Conservation (phyloP, 1,140 invertebrate genomes). For the Drosophila tsacasi region DNA sequence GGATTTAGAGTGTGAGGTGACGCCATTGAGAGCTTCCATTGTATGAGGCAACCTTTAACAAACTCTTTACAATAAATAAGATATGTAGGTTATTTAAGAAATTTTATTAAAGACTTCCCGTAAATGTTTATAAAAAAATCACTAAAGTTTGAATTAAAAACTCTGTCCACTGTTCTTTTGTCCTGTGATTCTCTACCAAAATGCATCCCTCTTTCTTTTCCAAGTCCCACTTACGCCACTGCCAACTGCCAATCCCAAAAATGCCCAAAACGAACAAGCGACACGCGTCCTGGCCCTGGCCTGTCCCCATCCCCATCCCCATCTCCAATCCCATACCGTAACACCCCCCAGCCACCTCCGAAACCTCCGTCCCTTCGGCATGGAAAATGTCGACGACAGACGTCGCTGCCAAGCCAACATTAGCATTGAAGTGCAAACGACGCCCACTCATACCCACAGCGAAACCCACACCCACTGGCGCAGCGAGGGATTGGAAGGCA, state of each 20-base stretch:
- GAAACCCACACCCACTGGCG: constrained; percentile 23
- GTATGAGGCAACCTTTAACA: too few species aligned
- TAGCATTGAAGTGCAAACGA: constrained; percentile 85
- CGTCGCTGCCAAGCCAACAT: constrained; percentile 82
- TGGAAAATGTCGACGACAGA: constrained; percentile 81
- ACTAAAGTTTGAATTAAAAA: neutral
- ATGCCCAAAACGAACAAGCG: constrained; percentile 79
- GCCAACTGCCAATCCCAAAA: constrained; percentile 62
- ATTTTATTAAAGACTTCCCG: neutral
- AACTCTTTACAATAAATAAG: neutral
- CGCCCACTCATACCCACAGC: constrained; percentile 63
- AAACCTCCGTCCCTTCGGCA: constrained; percentile 29
- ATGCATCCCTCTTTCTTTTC: neutral
- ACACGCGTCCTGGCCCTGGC: constrained; percentile 69
- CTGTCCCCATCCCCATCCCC: constrained; percentile 19
- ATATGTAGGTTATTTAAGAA: neutral
- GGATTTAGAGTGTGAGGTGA: neutral
- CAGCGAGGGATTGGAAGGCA: constrained; percentile 51
- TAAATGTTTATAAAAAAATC: too few species aligned
- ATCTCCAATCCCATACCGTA: neutral
- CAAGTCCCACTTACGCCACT: constrained; percentile 21
- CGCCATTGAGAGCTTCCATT: too few species aligned
- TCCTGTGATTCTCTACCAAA: neutral
- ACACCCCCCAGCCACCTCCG: constrained; percentile 1
- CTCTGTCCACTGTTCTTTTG: neutral